Conservation (phyloP, 2,888 invertebrate genomes). For the Napeogenes sylphis region DNA sequence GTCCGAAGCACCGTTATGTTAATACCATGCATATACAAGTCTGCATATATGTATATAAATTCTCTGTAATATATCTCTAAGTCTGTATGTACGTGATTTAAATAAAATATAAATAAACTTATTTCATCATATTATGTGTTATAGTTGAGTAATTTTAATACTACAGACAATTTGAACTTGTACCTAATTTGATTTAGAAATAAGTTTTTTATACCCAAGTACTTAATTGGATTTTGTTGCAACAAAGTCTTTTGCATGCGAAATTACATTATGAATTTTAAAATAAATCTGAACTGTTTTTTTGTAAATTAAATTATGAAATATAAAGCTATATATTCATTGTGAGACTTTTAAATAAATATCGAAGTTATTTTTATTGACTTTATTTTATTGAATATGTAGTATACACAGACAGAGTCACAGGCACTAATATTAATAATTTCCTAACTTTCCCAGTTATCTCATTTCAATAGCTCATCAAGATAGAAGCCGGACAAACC, state of each 20-base stretch:
- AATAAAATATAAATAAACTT: background rate
- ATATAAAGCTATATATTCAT: too few species aligned
- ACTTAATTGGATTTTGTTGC: too few species aligned
- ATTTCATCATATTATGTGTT: background rate
- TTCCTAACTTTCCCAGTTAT: conserved; percentile 2
- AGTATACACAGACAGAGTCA: background rate
- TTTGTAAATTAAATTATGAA: too few species aligned
- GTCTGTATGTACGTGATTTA: conserved; percentile 2
- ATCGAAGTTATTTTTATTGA: too few species aligned
- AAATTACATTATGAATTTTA: too few species aligned
- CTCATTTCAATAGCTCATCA: conserved; percentile 7
- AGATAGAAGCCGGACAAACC: conserved; percentile 23
- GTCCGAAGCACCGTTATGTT: conserved; percentile 42
- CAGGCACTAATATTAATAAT: background rate
- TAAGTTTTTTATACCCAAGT: too few species aligned
- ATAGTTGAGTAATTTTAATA: background rate
- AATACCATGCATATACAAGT: conserved; percentile 30
- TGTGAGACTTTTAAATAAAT: too few species aligned
- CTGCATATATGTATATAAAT: conserved; percentile 20
- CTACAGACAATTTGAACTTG: background rate
- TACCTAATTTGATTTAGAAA: too few species aligned
- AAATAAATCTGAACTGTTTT: too few species aligned
- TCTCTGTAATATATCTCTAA: background rate
- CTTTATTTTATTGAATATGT: too few species aligned
- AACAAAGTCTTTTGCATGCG: too few species aligned